Conservation (phyloP, 2,797 vertebrate species). For the Anguilla obscura region DNA sequence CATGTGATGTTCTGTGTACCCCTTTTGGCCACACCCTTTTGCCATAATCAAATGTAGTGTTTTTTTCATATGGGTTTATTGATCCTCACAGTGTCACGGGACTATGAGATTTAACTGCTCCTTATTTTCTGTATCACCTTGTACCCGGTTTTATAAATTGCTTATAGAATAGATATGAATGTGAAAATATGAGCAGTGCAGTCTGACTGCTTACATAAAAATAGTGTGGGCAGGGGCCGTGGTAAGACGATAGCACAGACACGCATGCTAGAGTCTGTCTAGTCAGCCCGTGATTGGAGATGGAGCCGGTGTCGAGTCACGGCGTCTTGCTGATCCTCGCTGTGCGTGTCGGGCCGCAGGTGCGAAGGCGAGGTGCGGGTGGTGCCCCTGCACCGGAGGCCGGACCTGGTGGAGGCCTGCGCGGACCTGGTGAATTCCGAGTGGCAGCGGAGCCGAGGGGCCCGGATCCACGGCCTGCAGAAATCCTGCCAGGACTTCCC, state of each 20-base stretch:
- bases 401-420: slow-evolving; percentile 84
- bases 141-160: neutral
- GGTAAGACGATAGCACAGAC: neutral
- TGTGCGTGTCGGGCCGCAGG: slow-evolving; percentile 51
- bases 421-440: slow-evolving; percentile 85
- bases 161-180: neutral
- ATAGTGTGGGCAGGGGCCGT: neutral
- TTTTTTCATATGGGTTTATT: neutral
- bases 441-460: slow-evolving; percentile 85
- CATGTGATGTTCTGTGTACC: neutral
- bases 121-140: neutral
- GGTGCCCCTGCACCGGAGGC: slow-evolving; percentile 83
- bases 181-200: neutral
- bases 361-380: slow-evolving; percentile 64
- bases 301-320: slow-evolving; percentile 31
- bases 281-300: slow-evolving; percentile 27
- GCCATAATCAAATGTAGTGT: neutral
- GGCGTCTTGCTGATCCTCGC: slow-evolving; percentile 14
- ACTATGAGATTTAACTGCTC: neutral
- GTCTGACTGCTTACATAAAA: neutral
- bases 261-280: neutral
- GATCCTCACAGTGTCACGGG: neutral
- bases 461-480: slow-evolving; percentile 82
- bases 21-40: neutral
- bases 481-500: slow-evolving; percentile 86